These are phyloP conservation scores for Brachypterus glaber DNA, from an alignment of 2,888 invertebrate species.

Conservation along the genomic window DNA sequence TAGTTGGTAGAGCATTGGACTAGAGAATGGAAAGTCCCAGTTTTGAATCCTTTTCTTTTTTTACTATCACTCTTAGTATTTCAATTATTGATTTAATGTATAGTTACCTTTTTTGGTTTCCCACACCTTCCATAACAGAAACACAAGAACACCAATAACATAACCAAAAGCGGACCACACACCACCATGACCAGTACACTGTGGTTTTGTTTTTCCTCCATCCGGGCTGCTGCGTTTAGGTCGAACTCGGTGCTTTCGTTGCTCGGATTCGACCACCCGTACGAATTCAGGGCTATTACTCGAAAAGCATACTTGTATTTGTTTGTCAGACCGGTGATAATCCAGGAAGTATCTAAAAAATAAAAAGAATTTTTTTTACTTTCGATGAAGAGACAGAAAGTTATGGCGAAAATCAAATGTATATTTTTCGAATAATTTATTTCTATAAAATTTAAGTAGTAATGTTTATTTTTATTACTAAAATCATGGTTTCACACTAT, in stretches of 20 bases:
- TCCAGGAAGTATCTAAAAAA: constrained; percentile 65
- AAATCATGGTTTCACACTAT: no score
- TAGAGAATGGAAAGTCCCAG: no score
- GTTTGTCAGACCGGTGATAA: constrained; percentile 56
- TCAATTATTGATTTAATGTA: no score
- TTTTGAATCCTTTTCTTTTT: no score
- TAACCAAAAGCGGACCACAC: constrained; percentile 52
- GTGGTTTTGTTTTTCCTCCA: constrained; percentile 45
- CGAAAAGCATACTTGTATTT: constrained; percentile 60
- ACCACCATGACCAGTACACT: constrained; percentile 52
- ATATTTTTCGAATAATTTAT: no score
- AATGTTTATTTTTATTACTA: no score
- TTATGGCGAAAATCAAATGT: no score
- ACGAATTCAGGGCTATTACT: constrained; percentile 67
- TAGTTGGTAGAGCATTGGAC: no score
- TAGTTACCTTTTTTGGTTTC: constrained; percentile 65
- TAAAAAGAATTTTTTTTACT: constrained; percentile 7
- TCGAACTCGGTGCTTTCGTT: constrained; percentile 54
- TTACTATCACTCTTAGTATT: no score
- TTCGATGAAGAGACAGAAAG: no score
- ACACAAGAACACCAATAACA: no score
- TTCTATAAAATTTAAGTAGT: no score
- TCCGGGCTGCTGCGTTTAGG: constrained; percentile 38
- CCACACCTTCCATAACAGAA: constrained; percentile 37
- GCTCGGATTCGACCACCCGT: constrained; percentile 77